These are phyloP conservation scores for Bolinopsis microptera DNA, from an alignment of 37 sponge, comb jelly and placozoan species.

Conservation along the genomic window DNA sequence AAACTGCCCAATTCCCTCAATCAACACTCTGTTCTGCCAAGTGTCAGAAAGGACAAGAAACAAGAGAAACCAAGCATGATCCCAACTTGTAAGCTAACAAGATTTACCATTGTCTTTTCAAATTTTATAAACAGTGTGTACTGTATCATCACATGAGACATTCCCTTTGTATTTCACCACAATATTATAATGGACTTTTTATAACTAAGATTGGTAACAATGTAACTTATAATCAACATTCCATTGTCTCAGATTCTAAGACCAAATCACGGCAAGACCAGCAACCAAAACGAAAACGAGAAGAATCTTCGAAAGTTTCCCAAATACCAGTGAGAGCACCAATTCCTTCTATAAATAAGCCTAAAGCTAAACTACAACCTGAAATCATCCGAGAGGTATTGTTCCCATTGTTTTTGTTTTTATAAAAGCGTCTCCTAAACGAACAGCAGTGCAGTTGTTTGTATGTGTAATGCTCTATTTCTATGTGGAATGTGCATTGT, in stretches of 20 bases:
- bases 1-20: conserved; percentile 44
- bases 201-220: too few relatives aligned
- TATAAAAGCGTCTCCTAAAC: too few relatives aligned
- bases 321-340: conserved; percentile 1
- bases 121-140: too few relatives aligned
- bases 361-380: neutral
- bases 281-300: conserved; percentile 27
- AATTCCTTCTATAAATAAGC: conserved; percentile 42
- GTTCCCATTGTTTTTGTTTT: neutral
- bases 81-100: conserved; percentile 1
- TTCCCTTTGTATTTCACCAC: too few relatives aligned
- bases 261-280: neutral
- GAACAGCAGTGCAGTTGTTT: too few relatives aligned
- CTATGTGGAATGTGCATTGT: too few relatives aligned
- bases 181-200: too few relatives aligned
- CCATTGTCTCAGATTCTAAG: neutral
- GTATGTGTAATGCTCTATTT: too few relatives aligned
- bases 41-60: conserved; percentile 44
- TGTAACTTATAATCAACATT: too few relatives aligned
- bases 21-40: conserved; percentile 43
- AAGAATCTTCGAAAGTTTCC: conserved; percentile 15
- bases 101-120: too few relatives aligned
- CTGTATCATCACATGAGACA: too few relatives aligned
- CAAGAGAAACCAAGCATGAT: conserved; percentile 43
- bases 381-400: conserved; percentile 56